Evolutionary conservation across 2,797 vertebrate genomes (phyloP), one percentile per base, ranked within the genome.

Genomic region (Protosalanx chinensis): DNA sequence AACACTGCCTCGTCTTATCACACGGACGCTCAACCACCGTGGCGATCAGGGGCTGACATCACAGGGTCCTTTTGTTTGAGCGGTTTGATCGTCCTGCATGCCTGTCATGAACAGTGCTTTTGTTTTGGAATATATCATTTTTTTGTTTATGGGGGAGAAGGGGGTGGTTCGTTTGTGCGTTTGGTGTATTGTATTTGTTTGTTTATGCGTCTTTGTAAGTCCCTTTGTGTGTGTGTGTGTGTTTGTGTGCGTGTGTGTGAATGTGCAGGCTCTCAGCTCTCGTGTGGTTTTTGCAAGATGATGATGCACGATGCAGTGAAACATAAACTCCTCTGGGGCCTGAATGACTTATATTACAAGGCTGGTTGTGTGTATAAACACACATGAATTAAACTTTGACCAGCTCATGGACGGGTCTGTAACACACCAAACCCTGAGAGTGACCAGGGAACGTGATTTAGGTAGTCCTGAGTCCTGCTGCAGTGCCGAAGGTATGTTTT

Each of bases 1-100:
- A 93, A 89, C 92, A 83, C 88, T 76, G 84, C 87, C 77, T 84
- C 76, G 79, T 82, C 81, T 90, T 90, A 91, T 93, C 90, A 16
- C 46, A 33, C 72, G 16, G 75, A 83, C 82, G 67, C n/a, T 56
- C 84, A 92, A 90, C 85, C 82, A 82, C 84, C 69, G 67, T 85
- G 79, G 83, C 41, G 77, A 92, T 91, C 89, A 86, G 85, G 85
- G 86, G 84, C 62, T 62, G 72, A 75, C 68, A 72, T 79, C 75
- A 65, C 84, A 67, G 80, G 78, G 84, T 87, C 77, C 83, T 81
- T 91, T 92, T 89, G 87, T 90, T 81, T 79, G 67, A 67, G 67
- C 80, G 65, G 83, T 90, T 90, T 90, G 87, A 91, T 87, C 77
- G 67, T 60, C 88, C 90, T 82, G 81, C 83, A 87, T 91, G 81